Evolutionary conservation across 2,888 invertebrate species (phyloP).

Genomic region (Drosophila paramelanica): DNA sequence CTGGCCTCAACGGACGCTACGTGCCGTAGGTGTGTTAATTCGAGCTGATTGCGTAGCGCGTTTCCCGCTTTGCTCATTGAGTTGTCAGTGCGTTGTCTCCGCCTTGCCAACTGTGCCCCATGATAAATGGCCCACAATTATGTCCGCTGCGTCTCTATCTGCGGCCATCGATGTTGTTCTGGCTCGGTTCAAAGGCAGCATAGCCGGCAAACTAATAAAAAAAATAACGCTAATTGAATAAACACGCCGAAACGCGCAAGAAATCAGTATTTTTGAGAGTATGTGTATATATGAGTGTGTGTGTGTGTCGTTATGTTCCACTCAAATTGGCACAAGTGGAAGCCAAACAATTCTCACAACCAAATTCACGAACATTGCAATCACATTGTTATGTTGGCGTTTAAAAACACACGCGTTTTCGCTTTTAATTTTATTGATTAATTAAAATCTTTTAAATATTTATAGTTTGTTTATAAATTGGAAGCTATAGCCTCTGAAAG

Average conservation of each 20-base stretch:
- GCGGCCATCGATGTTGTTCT: constrained; percentile 42
- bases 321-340: constrained; percentile 64
- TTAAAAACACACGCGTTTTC: constrained; percentile 37
- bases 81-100: constrained; percentile 74
- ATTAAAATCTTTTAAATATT: too few relatives aligned
- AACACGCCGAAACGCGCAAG: constrained; percentile 73
- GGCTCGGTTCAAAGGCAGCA: constrained; percentile 55
- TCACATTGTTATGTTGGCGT: constrained; percentile 19
- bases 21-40: constrained; percentile 76
- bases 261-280: constrained; percentile 46
- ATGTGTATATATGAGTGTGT: neutral
- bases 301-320: constrained; percentile 27
- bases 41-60: constrained; percentile 60
- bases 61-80: constrained; percentile 74
- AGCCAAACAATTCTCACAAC: constrained; percentile 13
- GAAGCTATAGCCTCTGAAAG: too few relatives aligned
- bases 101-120: constrained; percentile 58
- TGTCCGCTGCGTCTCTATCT: constrained; percentile 63
- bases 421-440: too few relatives aligned
- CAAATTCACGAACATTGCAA: neutral
- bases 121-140: constrained; percentile 78
- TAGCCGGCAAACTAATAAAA: constrained; percentile 41
- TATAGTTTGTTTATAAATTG: too few relatives aligned
- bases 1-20: constrained; percentile 57
- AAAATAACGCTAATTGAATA: constrained; percentile 69